Conservation (phyloP, 1,140 invertebrate species). For the Musca domestica region DNA sequence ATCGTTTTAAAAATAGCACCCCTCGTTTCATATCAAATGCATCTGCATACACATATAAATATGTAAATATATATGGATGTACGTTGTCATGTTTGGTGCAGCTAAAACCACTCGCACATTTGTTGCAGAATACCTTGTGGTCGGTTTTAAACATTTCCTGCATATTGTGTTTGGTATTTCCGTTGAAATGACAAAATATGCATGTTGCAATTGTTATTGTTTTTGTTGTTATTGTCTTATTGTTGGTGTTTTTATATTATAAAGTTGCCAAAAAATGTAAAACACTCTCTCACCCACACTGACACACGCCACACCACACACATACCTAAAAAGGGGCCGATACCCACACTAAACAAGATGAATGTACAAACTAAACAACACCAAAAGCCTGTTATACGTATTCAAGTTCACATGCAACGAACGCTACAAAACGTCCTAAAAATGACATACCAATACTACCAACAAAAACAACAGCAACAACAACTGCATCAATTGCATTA, state of each 20-base stretch:
- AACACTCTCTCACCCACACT: too few species aligned
- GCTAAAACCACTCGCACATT: not conserved
- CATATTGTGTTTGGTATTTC: conserved; percentile 21
- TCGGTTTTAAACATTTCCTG: conserved; percentile 19
- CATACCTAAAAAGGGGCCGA: too few species aligned
- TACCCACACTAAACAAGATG: too few species aligned
- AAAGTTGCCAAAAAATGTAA: not conserved
- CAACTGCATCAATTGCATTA: too few species aligned
- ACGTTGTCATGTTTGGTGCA: not conserved
- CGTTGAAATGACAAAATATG: conserved; percentile 20
- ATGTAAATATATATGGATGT: not conserved
- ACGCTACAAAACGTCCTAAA: too few species aligned
- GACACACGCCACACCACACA: too few species aligned
- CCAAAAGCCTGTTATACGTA: too few species aligned
- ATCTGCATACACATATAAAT: not conserved
- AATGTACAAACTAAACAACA: too few species aligned
- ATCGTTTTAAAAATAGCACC: too few species aligned
- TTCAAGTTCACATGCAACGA: too few species aligned
- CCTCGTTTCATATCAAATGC: not conserved
- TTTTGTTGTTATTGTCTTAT: not conserved
- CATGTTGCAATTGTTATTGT: not conserved
- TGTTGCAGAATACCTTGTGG: conserved; percentile 11
- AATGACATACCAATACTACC: too few species aligned
- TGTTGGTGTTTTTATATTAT: conserved; percentile 1
- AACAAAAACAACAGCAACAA: too few species aligned